Evolutionary conservation across 1,140 invertebrate species (phyloP).

Genomic region (Trichomalopsis sarcophagae): DNA sequence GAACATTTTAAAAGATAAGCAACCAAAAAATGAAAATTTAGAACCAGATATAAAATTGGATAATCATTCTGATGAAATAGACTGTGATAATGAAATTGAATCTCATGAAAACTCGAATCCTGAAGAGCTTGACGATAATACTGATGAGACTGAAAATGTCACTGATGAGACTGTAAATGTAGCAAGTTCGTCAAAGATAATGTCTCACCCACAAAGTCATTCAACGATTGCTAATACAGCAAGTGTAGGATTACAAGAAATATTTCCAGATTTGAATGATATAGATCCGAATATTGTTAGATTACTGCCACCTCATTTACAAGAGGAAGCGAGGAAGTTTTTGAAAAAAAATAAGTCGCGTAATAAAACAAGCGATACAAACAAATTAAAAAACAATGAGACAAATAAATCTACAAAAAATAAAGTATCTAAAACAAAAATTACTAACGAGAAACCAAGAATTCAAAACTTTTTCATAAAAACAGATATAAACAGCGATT

Average conservation of each 20-base stretch:
- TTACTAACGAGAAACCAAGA: slow-evolving; percentile 35
- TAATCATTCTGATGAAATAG: background rate
- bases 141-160: background rate
- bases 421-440: slow-evolving; percentile 53
- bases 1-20: slow-evolving; percentile 63
- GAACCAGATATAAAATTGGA: background rate
- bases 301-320: slow-evolving; percentile 68
- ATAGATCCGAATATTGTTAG: slow-evolving; percentile 69
- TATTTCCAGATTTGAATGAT: slow-evolving; percentile 74
- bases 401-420: slow-evolving; percentile 50
- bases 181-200: background rate
- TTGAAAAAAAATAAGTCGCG: slow-evolving; percentile 59
- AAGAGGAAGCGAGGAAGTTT: slow-evolving; percentile 65
- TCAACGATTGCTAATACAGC: slow-evolving; percentile 17
- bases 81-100: background rate
- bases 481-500: slow-evolving; percentile 41
- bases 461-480: slow-evolving; percentile 68
- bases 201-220: background rate
- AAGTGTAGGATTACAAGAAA: slow-evolving; percentile 66
- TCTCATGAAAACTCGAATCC: background rate
- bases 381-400: slow-evolving; percentile 53
- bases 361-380: slow-evolving; percentile 38
- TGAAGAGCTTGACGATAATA: background rate
- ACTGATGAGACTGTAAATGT: background rate
- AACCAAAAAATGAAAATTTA: background rate